These are phyloP conservation scores for Ostrea denselamellosa DNA, from an alignment of 1,140 invertebrate species.

Conservation along the genomic window DNA sequence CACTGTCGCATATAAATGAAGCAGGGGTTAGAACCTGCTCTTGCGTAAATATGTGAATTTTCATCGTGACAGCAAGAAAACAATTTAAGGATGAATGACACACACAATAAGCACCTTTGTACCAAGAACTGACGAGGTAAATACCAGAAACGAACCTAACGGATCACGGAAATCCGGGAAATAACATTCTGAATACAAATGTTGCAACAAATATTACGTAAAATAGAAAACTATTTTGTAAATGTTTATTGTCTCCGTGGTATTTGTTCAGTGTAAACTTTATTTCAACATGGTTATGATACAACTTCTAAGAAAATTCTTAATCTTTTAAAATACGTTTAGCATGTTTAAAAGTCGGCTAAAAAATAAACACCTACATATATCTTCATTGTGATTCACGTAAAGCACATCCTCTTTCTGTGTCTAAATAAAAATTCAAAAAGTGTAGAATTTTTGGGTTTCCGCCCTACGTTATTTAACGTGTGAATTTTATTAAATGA, in stretches of 20 bases:
- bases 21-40: not conserved
- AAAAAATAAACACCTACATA: too few relatives aligned
- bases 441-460: not conserved
- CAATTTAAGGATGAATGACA: slow-evolving; percentile 13
- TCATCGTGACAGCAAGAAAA: slow-evolving; percentile 3
- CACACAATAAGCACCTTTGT: slow-evolving; percentile 23
- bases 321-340: too few relatives aligned
- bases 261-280: not conserved
- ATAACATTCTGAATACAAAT: slow-evolving; percentile 38
- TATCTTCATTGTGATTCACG: too few relatives aligned
- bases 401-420: not conserved
- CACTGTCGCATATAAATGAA: slow-evolving; percentile 19
- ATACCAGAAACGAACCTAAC: slow-evolving; percentile 16
- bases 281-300: not conserved
- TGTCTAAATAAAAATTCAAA: not conserved
- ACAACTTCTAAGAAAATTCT: not conserved
- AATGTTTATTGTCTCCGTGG: not conserved
- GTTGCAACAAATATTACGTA: slow-evolving; percentile 10
- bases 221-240: not conserved
- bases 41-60: slow-evolving; percentile 34
- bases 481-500: slow-evolving; percentile 23
- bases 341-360: too few relatives aligned
- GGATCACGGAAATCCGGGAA: slow-evolving; percentile 35
- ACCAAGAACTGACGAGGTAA: slow-evolving; percentile 13
- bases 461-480: not conserved